Evolutionary conservation across 1,140 invertebrate genomes (phyloP).

Genomic region (Ctenoplectra terminalis): DNA sequence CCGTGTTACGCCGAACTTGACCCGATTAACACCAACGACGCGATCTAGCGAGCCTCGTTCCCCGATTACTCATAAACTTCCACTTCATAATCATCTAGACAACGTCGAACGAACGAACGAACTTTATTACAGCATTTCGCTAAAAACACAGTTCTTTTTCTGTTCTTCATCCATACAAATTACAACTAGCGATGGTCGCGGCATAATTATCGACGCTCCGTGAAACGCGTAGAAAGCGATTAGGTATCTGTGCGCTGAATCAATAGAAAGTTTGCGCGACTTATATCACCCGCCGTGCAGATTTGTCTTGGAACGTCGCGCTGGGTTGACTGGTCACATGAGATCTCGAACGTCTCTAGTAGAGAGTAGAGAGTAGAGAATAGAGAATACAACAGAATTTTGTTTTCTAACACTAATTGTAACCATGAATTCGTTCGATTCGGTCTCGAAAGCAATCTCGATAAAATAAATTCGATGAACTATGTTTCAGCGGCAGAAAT

Average conservation of each 20-base stretch:
- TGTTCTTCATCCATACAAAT: constrained; percentile 46
- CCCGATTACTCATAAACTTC: background rate
- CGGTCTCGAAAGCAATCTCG: background rate
- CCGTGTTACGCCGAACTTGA: constrained; percentile 48
- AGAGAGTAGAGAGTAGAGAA: background rate
- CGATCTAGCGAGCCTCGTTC: background rate
- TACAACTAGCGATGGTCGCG: constrained; percentile 37
- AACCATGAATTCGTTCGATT: background rate
- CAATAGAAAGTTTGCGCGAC: constrained; percentile 65
- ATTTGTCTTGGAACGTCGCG: constrained; percentile 26
- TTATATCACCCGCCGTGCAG: constrained; percentile 53
- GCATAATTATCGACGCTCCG: constrained; percentile 62
- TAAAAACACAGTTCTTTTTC: constrained; percentile 42
- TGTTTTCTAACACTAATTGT: too few relatives aligned
- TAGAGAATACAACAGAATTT: too few relatives aligned
- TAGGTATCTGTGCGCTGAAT: constrained; percentile 59
- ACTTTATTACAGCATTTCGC: background rate
- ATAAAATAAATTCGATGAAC: too few relatives aligned
- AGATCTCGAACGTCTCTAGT: background rate
- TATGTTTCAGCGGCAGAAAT: constrained; percentile 73
- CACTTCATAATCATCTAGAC: constrained; percentile 11
- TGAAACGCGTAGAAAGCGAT: constrained; percentile 68
- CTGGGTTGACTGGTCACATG: background rate
- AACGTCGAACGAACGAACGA: background rate
- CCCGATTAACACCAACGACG: constrained; percentile 54